Conservation (phyloP, 1,140 invertebrate species). For the Listronotus oregonensis region DNA sequence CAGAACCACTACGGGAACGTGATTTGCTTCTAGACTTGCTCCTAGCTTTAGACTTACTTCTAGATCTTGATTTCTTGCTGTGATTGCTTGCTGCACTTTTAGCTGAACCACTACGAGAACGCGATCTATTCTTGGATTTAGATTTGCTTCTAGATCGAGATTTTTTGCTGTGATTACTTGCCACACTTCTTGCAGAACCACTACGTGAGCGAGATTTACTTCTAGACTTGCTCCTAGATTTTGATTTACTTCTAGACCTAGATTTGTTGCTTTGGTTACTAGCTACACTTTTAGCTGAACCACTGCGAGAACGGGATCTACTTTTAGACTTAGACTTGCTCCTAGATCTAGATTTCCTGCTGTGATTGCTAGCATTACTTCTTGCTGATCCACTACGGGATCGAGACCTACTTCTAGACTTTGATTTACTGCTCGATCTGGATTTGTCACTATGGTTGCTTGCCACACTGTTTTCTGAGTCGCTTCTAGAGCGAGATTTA, state of each 20-base stretch:
- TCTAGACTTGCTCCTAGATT: slow-evolving; percentile 42
- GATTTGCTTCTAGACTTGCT: slow-evolving; percentile 12
- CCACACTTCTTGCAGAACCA: slow-evolving; percentile 15
- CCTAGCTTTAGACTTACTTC: slow-evolving; percentile 50
- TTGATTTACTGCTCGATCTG: background rate
- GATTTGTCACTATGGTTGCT: background rate
- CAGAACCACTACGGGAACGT: slow-evolving; percentile 14
- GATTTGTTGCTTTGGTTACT: slow-evolving; percentile 1
- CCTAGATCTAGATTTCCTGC: slow-evolving; percentile 25
- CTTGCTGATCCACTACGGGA: slow-evolving; percentile 16
- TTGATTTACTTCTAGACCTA: slow-evolving; percentile 20
- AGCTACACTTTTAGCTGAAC: background rate
- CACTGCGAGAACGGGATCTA: background rate
- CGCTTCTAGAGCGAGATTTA: slow-evolving; percentile 1
- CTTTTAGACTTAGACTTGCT: slow-evolving; percentile 26
- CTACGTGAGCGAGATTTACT: slow-evolving; percentile 28
- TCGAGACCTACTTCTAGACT: slow-evolving; percentile 20
- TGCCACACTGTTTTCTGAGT: slow-evolving; percentile 2
- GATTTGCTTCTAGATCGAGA: slow-evolving; percentile 44
- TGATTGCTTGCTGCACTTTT: slow-evolving; percentile 12
- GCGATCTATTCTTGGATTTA: slow-evolving; percentile 41
- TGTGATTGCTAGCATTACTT: slow-evolving; percentile 16
- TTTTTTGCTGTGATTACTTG: slow-evolving; percentile 11
- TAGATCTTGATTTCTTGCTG: slow-evolving; percentile 47
- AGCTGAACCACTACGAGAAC: slow-evolving; percentile 34